Percentiles rank a stretch among this genome's conserved stretches.
Conservation (phyloP, 2,113 vertebrate genomes). For the Lophius piscatorius region DNA sequence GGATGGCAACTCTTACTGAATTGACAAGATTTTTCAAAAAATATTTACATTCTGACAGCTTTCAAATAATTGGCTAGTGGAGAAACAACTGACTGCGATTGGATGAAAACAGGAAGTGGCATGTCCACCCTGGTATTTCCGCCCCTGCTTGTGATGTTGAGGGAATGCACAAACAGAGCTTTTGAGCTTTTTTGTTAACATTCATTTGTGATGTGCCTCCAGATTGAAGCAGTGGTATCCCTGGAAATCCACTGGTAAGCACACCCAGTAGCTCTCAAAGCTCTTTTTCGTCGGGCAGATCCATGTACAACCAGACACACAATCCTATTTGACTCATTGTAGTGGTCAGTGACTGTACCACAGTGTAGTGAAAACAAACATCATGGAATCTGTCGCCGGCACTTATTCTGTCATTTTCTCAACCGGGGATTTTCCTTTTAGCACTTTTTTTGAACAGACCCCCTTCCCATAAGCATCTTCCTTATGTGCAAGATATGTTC, state of each 20-base stretch:
- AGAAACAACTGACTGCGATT: too few relatives aligned
- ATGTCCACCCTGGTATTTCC: too few relatives aligned
- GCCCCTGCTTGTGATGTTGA: too few relatives aligned
- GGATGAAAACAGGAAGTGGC: too few relatives aligned
- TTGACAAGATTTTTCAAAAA: too few relatives aligned
- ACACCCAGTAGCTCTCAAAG: constrained; percentile 65
- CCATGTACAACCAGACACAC: constrained; percentile 20
- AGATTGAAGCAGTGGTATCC: constrained; percentile 62
- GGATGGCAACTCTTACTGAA: too few relatives aligned
- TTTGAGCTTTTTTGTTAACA: too few relatives aligned
- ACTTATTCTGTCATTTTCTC: constrained; percentile 25
- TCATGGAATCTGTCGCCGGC: constrained; percentile 31
- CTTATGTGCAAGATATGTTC: constrained; percentile 12
- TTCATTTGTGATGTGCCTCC: constrained; percentile 58
- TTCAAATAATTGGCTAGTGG: too few relatives aligned
- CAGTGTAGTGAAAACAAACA: constrained; percentile 30
- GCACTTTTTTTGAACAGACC: constrained; percentile 38
- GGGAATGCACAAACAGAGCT: too few relatives aligned
- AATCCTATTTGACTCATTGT: constrained; percentile 38
- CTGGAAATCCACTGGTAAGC: constrained; percentile 69
- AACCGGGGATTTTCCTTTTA: constrained; percentile 54
- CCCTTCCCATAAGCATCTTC: constrained; percentile 2
- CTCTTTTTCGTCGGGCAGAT: constrained; percentile 15
- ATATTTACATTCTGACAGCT: too few relatives aligned
- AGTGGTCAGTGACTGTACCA: constrained; percentile 28